phyloP scores from a whole-genome alignment of 2,797 vertebrate species.

The Adelosebastes latens region DNA sequence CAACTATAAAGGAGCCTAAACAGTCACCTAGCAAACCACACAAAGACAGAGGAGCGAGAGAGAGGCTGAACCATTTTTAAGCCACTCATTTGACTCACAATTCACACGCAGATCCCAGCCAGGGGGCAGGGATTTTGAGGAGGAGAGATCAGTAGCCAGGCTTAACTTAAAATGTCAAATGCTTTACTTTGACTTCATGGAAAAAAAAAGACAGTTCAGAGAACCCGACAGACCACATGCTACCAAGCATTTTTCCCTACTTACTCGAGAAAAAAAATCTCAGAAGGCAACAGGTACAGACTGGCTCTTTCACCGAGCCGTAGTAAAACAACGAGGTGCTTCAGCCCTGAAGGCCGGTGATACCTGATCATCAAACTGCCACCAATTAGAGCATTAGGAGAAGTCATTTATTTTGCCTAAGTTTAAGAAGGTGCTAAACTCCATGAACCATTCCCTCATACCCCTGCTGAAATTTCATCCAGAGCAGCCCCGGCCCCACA shows the following conservation, averaged over 20 bases:
- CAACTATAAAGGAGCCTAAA: slow-evolving; percentile 14
- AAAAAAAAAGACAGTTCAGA: slow-evolving; percentile 74
- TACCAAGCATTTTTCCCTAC: slow-evolving; percentile 56
- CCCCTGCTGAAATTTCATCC: slow-evolving; percentile 84
- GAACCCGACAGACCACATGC: slow-evolving; percentile 64
- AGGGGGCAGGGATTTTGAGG: slow-evolving; percentile 71
- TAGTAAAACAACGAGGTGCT: slow-evolving; percentile 73
- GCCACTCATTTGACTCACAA: slow-evolving; percentile 70
- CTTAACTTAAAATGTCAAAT: slow-evolving; percentile 79
- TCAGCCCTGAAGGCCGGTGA: slow-evolving; percentile 75
- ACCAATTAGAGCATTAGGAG: slow-evolving; percentile 84
- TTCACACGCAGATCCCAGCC: slow-evolving; percentile 73
- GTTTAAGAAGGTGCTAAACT: slow-evolving; percentile 83
- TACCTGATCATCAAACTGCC: slow-evolving; percentile 83
- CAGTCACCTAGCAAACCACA: slow-evolving; percentile 28
- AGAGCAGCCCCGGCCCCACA: slow-evolving; percentile 71
- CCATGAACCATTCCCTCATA: slow-evolving; percentile 81
- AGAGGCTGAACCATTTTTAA: slow-evolving; percentile 60
- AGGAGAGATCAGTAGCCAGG: slow-evolving; percentile 71
- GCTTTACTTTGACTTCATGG: slow-evolving; percentile 74
- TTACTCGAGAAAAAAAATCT: slow-evolving; percentile 29
- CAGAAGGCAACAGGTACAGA: slow-evolving; percentile 70
- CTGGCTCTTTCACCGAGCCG: slow-evolving; percentile 70
- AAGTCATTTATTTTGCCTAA: slow-evolving; percentile 82
- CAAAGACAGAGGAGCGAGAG: slow-evolving; percentile 18